phyloP scores from a whole-genome alignment of 1,140 invertebrate genomes.

The Bombus impatiens region DNA sequence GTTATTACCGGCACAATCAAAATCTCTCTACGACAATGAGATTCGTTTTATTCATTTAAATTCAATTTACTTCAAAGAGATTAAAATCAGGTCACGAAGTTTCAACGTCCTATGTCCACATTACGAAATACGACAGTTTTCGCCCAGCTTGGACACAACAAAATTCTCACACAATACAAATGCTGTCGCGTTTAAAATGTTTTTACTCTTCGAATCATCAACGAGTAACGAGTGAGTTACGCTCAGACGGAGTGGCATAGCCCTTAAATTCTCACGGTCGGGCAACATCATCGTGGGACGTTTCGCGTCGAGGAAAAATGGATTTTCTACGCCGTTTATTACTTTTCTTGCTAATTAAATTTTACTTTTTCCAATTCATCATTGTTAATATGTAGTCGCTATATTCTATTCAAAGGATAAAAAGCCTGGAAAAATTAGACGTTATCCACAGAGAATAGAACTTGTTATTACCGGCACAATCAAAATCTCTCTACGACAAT shows the following conservation, averaged over 20 bases:
- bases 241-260: neutral
- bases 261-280: conserved; percentile 53
- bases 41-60: neutral
- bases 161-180: neutral
- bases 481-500: neutral
- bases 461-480: neutral
- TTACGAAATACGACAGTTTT: too few relatives aligned
- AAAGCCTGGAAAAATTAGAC: neutral
- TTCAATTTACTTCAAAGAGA: neutral
- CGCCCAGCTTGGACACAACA: neutral
- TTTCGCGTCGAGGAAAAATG: neutral
- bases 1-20: neutral
- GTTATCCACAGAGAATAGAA: neutral
- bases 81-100: neutral
- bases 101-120: neutral
- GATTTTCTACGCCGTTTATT: neutral
- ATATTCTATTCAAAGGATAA: neutral
- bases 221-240: neutral
- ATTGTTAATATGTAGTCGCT: neutral
- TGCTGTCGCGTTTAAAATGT: neutral
- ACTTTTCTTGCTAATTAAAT: neutral
- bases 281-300: neutral
- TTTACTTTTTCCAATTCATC: neutral
- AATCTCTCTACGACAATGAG: neutral
- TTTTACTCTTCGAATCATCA: neutral